Evolutionary conservation across 2,113 vertebrate species (phyloP).

Genomic region (Cygnus atratus): DNA sequence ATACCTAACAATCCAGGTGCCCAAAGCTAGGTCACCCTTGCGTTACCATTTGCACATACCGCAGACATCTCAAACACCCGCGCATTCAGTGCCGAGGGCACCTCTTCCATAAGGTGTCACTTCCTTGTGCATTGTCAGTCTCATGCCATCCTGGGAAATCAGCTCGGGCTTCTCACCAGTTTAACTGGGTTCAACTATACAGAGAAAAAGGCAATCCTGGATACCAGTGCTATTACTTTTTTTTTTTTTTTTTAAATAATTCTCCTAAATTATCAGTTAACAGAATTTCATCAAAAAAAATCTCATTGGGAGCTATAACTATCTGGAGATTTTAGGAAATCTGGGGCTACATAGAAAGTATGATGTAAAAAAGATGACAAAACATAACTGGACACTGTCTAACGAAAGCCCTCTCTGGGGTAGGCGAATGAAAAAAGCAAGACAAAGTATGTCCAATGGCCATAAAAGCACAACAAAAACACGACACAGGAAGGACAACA

Average conservation of each 20-base stretch:
- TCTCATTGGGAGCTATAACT: background rate
- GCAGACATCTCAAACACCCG: background rate
- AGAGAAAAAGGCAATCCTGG: background rate
- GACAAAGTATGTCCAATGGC: no score
- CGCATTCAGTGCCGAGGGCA: background rate
- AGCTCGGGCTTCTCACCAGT: background rate
- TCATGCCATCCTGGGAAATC: background rate
- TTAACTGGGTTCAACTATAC: background rate
- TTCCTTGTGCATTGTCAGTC: background rate
- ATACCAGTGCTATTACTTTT: background rate
- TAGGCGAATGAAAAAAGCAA: background rate
- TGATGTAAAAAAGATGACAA: background rate
- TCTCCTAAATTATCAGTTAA: background rate
- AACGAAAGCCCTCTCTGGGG: background rate
- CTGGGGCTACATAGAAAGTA: background rate
- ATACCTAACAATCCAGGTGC: background rate
- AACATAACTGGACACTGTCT: background rate
- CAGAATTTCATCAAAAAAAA: background rate
- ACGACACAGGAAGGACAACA: background rate
- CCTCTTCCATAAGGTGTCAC: background rate
- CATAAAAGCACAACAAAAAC: background rate
- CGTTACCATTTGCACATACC: rapidly evolving
- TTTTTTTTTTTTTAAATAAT: background rate
- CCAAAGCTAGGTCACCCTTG: background rate
- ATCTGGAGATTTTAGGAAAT: background rate